phyloP scores from a whole-genome alignment of 2,888 invertebrate species.

The Stenodera caucasica region DNA sequence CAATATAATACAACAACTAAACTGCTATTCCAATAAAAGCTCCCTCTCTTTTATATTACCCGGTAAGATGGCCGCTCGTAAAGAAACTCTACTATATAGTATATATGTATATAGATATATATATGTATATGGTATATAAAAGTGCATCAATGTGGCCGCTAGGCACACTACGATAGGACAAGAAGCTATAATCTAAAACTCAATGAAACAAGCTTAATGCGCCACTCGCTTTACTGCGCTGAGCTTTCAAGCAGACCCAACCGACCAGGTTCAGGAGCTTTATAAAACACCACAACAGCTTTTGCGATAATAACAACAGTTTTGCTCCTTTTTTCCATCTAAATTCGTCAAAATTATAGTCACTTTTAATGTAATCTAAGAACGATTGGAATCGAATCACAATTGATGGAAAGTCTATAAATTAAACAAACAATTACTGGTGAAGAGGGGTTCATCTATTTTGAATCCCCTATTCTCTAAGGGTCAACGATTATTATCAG shows the following conservation, averaged over 20 bases:
- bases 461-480: conserved; percentile 28
- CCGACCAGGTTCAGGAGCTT: conserved; percentile 42
- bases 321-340: no score
- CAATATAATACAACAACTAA: conserved; percentile 29
- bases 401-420: conserved; percentile 1
- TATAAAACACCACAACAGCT: conserved; percentile 48
- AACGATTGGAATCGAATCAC: no score
- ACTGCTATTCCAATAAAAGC: conserved; percentile 39
- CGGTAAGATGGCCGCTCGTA: conserved; percentile 52
- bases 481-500: conserved; percentile 35
- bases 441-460: conserved; percentile 24
- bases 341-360: no score
- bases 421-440: conserved; percentile 31
- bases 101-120: background rate
- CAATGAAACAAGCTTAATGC: conserved; percentile 52
- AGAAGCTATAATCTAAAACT: conserved; percentile 51
- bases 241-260: conserved; percentile 47
- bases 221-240: conserved; percentile 50
- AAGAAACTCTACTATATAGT: conserved; percentile 38
- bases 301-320: conserved; percentile 50
- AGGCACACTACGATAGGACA: conserved; percentile 47
- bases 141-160: conserved; percentile 49
- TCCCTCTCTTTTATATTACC: conserved; percentile 18
- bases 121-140: conserved; percentile 38
- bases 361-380: no score